A percentile compares a stretch with the other conserved stretches of the same genome.
Conservation (phyloP, 2,888 invertebrate species). For the Diarsia brunnea region DNA sequence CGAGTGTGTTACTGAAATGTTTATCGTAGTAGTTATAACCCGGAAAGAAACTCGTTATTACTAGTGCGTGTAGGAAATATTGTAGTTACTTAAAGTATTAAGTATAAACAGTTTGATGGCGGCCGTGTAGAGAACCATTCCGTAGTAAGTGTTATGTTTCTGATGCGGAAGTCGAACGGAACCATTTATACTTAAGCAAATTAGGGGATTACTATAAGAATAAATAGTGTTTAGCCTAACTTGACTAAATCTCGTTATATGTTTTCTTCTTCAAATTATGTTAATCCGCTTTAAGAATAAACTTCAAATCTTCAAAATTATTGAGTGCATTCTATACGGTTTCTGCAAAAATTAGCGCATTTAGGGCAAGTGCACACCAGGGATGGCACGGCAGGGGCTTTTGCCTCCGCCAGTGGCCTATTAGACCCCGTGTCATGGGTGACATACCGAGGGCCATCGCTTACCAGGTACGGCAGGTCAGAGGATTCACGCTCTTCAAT, state of each 20-base stretch:
- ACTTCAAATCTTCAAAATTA: not conserved
- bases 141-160: not conserved
- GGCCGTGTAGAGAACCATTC: not conserved
- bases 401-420: not conserved
- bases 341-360: not conserved
- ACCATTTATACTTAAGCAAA: not conserved
- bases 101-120: constrained; percentile 5
- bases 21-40: constrained; percentile 7
- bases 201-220: not conserved
- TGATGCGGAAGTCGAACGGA: constrained; percentile 2
- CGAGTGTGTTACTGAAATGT: not conserved
- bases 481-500: not conserved
- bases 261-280: not conserved
- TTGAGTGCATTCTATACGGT: not conserved
- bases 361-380: not conserved
- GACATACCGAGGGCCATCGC: not conserved
- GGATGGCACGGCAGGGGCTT: not conserved
- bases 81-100: not conserved
- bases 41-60: constrained; percentile 7
- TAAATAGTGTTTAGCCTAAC: not conserved
- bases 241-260: not conserved
- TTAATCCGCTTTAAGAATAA: not conserved
- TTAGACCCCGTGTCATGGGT: not conserved
- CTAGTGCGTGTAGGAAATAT: constrained; percentile 3
- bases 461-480: not conserved